Evolutionary conservation across 64 coral and sea anemone genomes (phyloP), one percentile per base, ranked within the genome.

Genomic region (Montipora efflorescens): DNA sequence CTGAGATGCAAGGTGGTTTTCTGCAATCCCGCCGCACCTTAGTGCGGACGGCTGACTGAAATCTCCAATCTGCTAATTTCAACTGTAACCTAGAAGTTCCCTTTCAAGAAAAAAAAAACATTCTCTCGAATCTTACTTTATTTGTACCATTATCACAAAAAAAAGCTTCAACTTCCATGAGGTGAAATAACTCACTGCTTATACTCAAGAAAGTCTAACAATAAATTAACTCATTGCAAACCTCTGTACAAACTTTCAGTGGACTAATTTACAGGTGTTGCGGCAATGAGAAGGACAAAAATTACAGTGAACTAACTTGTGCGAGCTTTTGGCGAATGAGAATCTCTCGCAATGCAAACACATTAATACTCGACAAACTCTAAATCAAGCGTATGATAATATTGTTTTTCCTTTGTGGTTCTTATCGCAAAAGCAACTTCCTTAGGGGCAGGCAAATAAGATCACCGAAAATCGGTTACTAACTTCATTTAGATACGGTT

Each of bases 141-240:
- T 71, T 86, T 66, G 67, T 86, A 86, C 51, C 14, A 72, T 86
- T 86, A 86, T 49, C 82, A 72, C 82, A 86, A 86, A 85, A 74
- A 36, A 86, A 86, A 47, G 64, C 46, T 86, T 12, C 28, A 84
- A 84, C 36, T 67, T 67, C 20, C 25, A 25, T 25, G 25, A 25
- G 25, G 25, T 25, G 25, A 25, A 25, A 25, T 25, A 25, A 25
- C 25, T 25, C 25, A 25, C 25, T 25, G 25, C 25, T 25, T 25
- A 25, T 25, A 25, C 43, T 84, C 82, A 72, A 85, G 66, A 49
- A 86, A 86, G 82, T 59, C 61, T 86, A 86, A 86, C n/a, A 86
- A 69, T 86, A 86, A 86, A 86, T 86, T 86, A 86, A 72, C 82
- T 86, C 82, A 71, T 72, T 64, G 82, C 82, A 86, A 86, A 71